Percentiles rank a stretch among this genome's conserved stretches.
phyloP scores from a whole-genome alignment of 2,888 invertebrate species.

The Drosophila paranaensis region DNA sequence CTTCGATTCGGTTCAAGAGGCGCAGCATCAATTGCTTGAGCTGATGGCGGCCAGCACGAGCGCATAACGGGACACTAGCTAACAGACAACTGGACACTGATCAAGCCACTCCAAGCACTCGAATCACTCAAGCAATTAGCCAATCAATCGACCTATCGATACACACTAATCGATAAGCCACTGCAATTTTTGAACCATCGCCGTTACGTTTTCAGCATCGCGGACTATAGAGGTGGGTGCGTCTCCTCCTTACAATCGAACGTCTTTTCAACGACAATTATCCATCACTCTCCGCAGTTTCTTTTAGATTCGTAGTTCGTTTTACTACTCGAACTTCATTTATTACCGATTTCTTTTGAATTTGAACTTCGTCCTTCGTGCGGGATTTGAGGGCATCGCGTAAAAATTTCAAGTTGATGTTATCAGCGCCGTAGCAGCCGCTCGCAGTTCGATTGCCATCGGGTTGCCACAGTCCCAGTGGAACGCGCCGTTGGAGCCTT shows the following conservation, averaged over 20 bases:
- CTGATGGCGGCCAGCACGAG: neutral
- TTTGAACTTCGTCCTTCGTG: neutral
- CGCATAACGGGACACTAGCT: neutral
- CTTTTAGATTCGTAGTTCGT: conserved; percentile 38
- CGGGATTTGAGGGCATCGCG: neutral
- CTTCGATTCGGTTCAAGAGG: conserved; percentile 8
- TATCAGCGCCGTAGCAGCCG: conserved; percentile 7
- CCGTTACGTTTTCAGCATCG: conserved; percentile 29
- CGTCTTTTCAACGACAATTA: neutral
- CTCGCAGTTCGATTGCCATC: conserved; percentile 13
- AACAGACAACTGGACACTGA: conserved; percentile 6
- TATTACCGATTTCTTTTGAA: neutral
- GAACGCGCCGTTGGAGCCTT: neutral
- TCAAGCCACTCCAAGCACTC: neutral
- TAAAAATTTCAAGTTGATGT: conserved; percentile 15
- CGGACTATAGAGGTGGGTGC: conserved; percentile 37
- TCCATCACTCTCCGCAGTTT: conserved; percentile 29
- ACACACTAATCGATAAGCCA: conserved; percentile 1
- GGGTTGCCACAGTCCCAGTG: conserved; percentile 1
- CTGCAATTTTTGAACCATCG: conserved; percentile 3
- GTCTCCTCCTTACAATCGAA: neutral
- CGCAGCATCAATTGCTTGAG: neutral
- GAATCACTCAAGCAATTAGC: conserved; percentile 1
- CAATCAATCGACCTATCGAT: neutral
- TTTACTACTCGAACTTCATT: neutral